Conservation (phyloP, 1,140 invertebrate species). For the Trialeurodes vaporariorum region DNA sequence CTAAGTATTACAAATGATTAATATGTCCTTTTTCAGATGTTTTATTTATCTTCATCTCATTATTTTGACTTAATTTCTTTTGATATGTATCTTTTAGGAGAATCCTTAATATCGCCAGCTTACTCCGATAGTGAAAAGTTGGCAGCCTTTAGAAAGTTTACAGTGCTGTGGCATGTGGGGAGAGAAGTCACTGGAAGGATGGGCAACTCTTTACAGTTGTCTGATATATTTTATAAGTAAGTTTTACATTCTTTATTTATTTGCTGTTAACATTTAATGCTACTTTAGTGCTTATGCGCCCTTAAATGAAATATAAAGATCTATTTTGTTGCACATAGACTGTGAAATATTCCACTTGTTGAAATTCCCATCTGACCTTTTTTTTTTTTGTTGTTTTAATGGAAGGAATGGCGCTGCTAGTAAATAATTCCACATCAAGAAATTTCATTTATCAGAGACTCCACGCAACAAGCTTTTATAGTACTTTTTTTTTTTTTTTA, state of each 20-base stretch:
- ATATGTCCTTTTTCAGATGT: background rate
- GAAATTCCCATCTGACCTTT: no score
- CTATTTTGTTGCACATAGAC: no score
- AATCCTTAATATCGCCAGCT: slow-evolving; percentile 15
- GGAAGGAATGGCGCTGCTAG: no score
- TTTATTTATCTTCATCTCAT: background rate
- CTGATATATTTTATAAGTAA: slow-evolving; percentile 29
- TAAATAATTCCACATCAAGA: no score
- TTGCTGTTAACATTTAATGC: no score
- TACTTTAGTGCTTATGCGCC: no score
- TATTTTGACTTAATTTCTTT: background rate
- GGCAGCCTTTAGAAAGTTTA: slow-evolving; percentile 59
- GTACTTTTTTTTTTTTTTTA: slow-evolving; percentile 10
- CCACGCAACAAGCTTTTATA: no score
- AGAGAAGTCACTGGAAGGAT: slow-evolving; percentile 40
- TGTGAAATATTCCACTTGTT: no score
- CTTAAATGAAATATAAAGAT: no score
- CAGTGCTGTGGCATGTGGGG: slow-evolving; percentile 66
- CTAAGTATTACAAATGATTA: slow-evolving; percentile 13
- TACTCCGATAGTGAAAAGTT: slow-evolving; percentile 40
- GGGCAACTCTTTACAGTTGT: slow-evolving; percentile 24
- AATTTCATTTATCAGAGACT: no score
- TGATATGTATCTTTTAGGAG: slow-evolving; percentile 10
- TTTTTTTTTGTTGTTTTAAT: no score
- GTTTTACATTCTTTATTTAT: no score